Evolutionary conservation across 2,888 invertebrate genomes (phyloP), one percentile per base, ranked within the genome.

Genomic region (Clanis bilineata): DNA sequence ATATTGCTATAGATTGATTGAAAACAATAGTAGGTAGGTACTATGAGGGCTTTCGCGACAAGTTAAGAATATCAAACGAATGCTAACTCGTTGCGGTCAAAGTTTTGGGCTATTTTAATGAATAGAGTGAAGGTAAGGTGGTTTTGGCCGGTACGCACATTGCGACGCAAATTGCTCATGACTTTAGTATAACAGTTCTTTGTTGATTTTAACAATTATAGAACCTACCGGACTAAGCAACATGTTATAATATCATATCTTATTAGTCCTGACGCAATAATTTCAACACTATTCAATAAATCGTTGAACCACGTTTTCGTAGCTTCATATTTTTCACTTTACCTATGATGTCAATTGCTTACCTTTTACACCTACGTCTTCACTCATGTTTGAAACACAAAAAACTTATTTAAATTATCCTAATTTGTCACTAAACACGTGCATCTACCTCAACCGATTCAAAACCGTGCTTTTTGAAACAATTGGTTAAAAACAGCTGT

Each of bases 401-500:
- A 64, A 64, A 66, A 63, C 61, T 62, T 62, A 51, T 59, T 62
- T 62, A 51, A 58, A 65, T 61, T 58, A 65, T 57, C 60, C 58
- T 70, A 66, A 36, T 65, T 67, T 57, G 59, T 18, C 32, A 51
- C 51, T 47, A 62, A 80, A 82, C 89, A 90, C 89, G 89, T 90
- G 90, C 71, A 73, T 69, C 67, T 71, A 74, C 74, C 69, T 70
- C 62, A 70, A 72, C 71, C 44, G 64, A 79, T 78, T 80, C 75
- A 74, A 83, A 83, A 79, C 75, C 70, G 73, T 73, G 76, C 69
- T 79, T 77, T 79, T 78, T 74, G 73, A 75, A 70, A 70, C 74
- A 73, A 80, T 80, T 73, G 74, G 79, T 72, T 76, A 73, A 83
- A 85, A 89, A 86, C 90, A 90, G 90, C 90, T 90, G 90, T 90